Evolutionary conservation across 2,888 invertebrate species (phyloP), one percentile per base, ranked within the genome.

Genomic region (Suillia variegata): DNA sequence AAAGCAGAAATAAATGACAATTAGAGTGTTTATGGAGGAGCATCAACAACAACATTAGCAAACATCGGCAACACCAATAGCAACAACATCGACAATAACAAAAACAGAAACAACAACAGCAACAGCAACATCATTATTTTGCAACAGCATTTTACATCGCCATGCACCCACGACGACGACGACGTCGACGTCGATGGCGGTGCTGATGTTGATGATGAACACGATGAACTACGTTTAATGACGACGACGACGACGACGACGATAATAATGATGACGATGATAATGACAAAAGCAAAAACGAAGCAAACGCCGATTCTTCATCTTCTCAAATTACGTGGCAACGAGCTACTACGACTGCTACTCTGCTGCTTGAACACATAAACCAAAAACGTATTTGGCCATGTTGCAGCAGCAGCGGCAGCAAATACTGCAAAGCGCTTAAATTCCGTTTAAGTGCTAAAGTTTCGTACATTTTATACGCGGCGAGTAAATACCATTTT

Each of bases 351-450:
- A 38, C 26, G n/a, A n/a, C 6, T 13, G n/a, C 38, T n/a, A n/a
- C n/a, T n/a, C n/a, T n/a, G n/a, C n/a, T n/a, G n/a, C n/a, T n/a
- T n/a, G n/a, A 38, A 45, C 45, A 17, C 18, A 45, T 6, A 18
- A 50, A 1, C 24, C 31, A 34, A 15, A n/a, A n/a, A 20, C 52
- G 10, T 17, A 22, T 31, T 22, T 22, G 26, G 15, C 15, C 21
- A 17, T 50, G 50, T 50, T 34, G 52, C 13, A 12, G 24, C 15
- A 22, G n/a, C n/a, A n/a, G n/a, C n/a, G 24, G 26, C 50, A 15
- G 52, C 34, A 52, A 52, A 34, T 34, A 12, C 50, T 52, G 52
- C 31, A 18, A 18, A 52, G 33, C 51, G 33, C 51, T 51, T 51
- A 18, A 51, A 51, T 51, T 33, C 17, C 6, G 26, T 26, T 51